These are phyloP conservation scores for Pachymerium ferrugineum DNA, from an alignment of 2,888 invertebrate species.

Conservation along the genomic window DNA sequence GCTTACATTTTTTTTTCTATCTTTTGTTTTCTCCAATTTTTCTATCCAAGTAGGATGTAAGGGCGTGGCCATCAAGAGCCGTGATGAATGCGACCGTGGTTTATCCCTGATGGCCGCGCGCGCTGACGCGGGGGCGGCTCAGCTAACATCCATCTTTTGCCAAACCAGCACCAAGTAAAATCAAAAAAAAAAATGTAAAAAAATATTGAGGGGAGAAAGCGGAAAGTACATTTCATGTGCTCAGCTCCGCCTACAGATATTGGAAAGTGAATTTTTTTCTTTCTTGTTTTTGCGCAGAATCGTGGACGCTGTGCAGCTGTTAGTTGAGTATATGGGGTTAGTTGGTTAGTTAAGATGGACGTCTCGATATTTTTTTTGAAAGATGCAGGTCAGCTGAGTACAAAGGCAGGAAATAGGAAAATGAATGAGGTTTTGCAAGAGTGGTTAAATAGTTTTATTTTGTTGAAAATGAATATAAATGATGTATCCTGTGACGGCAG, in stretches of 20 bases:
- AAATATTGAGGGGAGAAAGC: slow-evolving; percentile 11
- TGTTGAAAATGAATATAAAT: too few relatives aligned
- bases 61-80: background rate
- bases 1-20: background rate
- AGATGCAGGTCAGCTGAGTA: too few relatives aligned
- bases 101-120: slow-evolving; percentile 24
- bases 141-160: background rate
- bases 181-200: background rate
- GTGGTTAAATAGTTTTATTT: too few relatives aligned
- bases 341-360: background rate
- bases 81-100: slow-evolving; percentile 25
- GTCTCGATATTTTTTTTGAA: background rate
- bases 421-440: too few relatives aligned
- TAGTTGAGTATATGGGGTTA: background rate
- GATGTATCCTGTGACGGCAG: too few relatives aligned
- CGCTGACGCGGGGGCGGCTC: slow-evolving; percentile 24
- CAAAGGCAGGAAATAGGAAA: too few relatives aligned
- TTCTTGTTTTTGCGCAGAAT: background rate
- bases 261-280: background rate
- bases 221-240: background rate
- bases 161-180: background rate
- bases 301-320: slow-evolving; percentile 6
- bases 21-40: background rate
- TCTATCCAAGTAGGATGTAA: background rate
- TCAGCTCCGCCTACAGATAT: background rate